These are phyloP conservation scores for Drosophila parthenogenetica DNA, from an alignment of 2,888 invertebrate genomes.

Conservation along the genomic window DNA sequence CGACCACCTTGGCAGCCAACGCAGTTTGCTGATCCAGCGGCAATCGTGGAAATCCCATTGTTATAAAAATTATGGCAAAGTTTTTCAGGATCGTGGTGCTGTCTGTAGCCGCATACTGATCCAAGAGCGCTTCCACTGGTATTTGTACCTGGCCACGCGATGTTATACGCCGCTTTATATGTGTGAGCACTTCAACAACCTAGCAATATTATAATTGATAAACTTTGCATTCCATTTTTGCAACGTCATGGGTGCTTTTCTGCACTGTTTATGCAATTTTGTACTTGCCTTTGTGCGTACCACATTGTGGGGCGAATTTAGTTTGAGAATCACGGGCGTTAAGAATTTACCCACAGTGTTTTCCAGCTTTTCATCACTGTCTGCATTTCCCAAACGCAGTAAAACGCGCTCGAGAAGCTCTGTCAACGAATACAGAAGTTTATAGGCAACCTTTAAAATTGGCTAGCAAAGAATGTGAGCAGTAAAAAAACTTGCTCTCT, in stretches of 20 bases:
- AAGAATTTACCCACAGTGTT: constrained; percentile 91
- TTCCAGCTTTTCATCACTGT: constrained; percentile 95
- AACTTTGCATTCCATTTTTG: constrained; percentile 34
- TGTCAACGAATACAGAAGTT: constrained; percentile 79
- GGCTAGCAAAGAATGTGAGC: not conserved
- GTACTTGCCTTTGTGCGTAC: constrained; percentile 88
- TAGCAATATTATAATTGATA: constrained; percentile 80
- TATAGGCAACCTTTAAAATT: constrained; percentile 1
- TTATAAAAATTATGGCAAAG: constrained; percentile 96
- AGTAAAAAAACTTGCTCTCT: not conserved
- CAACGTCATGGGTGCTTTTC: constrained; percentile 43
- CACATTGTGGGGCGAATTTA: constrained; percentile 94
- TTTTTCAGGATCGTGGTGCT: constrained; percentile 92
- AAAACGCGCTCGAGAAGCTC: constrained; percentile 95
- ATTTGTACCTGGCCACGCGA: constrained; percentile 93
- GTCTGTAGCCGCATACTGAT: constrained; percentile 90
- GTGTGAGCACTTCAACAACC: constrained; percentile 96
- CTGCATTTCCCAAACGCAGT: constrained; percentile 94
- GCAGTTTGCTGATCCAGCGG: constrained; percentile 90
- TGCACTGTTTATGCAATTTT: not conserved
- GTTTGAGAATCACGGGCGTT: constrained; percentile 94
- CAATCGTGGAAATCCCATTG: constrained; percentile 94
- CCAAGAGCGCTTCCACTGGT: constrained; percentile 93
- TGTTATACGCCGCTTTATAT: constrained; percentile 95
- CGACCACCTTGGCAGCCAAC: constrained; percentile 90